Evolutionary conservation across 1,140 invertebrate genomes (phyloP), one percentile per base, ranked within the genome.

Genomic region (Sitophilus oryzae): DNA sequence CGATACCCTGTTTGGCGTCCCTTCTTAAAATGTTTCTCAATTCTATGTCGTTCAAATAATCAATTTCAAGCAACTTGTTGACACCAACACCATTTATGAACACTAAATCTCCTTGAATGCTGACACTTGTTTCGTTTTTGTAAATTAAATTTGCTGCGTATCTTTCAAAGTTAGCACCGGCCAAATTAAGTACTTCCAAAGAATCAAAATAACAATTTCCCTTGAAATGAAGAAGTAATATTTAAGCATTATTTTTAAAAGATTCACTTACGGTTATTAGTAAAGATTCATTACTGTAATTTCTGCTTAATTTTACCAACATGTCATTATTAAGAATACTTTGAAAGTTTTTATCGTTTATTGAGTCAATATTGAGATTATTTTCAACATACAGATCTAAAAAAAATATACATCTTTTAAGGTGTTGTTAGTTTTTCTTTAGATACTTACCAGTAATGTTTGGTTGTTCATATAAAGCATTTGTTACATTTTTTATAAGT

Each of bases 21-120:
- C 64, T 69, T 2, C 57, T 61, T 25, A 72, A 47, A 44, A 72
- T 65, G 37, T 68, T 46, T 23, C 62, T 49, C 9, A 70, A 20
- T n/a, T n/a, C 14, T 3, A 71, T 58, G 10, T 52, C 45, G 37
- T 72, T 72, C 0, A 72, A 16, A 21, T 48, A 48, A 18, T 66
- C 23, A 2, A 63, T 65, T 62, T 70, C 63, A 18, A 71, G 59
- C n/a, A 66, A 48, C 44, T 66, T 63, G 5, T 52, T 23, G 2
- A 71, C 68, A 23, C 36, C 43, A 3, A 71, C 56, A 42, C 64
- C 65, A 5, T 66, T 62, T 20, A 46, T 6, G 44, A 69, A 71
- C 56, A 61, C 65, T 10, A 53, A 8, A 16, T 36, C 37, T 36
- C 48, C 49, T 4, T 47, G 10, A n/a, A 69, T 53, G 15, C 23